A percentile compares a stretch with the other conserved stretches of the same genome.
These are phyloP conservation scores for Melanerpes formicivorus DNA, from an alignment of 2,113 vertebrate species.

Conservation along the genomic window DNA sequence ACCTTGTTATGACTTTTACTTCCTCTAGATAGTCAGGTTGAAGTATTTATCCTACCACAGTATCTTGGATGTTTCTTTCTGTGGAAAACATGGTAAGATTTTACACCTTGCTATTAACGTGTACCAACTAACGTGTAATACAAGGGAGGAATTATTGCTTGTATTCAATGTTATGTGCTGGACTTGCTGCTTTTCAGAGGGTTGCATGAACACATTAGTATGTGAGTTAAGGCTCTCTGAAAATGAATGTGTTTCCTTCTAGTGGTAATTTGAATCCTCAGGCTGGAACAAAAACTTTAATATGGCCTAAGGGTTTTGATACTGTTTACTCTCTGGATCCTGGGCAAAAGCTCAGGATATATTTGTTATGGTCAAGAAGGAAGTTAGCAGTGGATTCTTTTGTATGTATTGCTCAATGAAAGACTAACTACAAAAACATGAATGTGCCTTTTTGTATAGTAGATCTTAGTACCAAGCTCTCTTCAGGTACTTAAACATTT, in stretches of 20 bases:
- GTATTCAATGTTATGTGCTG: background rate
- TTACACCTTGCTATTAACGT: background rate
- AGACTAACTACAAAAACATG: constrained; percentile 3
- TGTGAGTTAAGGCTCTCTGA: background rate
- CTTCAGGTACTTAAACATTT: background rate
- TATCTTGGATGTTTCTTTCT: background rate
- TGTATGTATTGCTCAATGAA: background rate
- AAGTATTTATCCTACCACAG: background rate
- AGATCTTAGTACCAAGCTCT: background rate
- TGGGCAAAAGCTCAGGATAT: background rate
- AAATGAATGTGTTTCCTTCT: constrained; percentile 1
- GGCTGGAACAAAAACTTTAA: background rate
- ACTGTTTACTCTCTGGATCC: background rate
- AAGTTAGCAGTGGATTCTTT: background rate
- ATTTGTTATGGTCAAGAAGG: background rate
- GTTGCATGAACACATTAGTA: background rate
- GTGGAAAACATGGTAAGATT: background rate
- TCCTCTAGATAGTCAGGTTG: background rate
- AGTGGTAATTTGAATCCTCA: background rate
- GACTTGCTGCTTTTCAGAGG: background rate
- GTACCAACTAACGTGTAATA: background rate
- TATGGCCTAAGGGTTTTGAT: background rate
- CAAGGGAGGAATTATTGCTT: background rate
- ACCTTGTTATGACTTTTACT: too few relatives aligned
- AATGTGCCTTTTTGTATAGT: background rate